phyloP scores from a whole-genome alignment of 2,113 vertebrate species.

The Helogale parvula region DNA sequence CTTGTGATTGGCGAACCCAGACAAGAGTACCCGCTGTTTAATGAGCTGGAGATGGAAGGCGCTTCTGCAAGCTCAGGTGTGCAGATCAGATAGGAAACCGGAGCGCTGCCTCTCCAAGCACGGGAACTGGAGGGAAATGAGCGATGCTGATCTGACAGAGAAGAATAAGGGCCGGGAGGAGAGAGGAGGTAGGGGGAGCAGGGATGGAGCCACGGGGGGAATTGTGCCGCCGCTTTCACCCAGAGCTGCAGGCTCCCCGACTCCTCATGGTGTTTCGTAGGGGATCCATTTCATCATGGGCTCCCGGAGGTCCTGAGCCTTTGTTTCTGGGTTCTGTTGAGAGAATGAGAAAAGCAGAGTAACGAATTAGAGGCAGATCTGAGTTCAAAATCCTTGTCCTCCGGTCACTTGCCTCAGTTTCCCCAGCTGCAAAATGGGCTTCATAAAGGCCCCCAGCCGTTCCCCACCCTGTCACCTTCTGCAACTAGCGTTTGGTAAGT shows the following conservation, averaged over 20 bases:
- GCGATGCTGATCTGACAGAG: background rate
- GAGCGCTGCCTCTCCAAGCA: background rate
- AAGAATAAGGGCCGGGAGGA: background rate
- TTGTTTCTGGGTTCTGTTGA: background rate
- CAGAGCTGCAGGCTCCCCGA: background rate
- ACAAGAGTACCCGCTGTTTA: background rate
- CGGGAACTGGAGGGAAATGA: background rate
- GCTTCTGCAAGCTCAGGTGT: background rate
- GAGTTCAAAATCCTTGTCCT: background rate
- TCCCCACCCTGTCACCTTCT: background rate
- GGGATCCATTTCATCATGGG: background rate
- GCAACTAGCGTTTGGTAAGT: background rate
- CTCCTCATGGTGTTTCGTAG: background rate
- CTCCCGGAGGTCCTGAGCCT: background rate
- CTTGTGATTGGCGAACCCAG: background rate
- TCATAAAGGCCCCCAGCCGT: background rate
- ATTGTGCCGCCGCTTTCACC: background rate
- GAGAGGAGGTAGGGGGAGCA: accelerated
- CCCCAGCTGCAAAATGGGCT: background rate
- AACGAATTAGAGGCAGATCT: background rate
- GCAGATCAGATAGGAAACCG: background rate
- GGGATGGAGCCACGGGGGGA: background rate
- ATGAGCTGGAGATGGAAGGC: background rate
- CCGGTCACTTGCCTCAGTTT: background rate
- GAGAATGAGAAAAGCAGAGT: background rate